Evolutionary conservation across 2,797 vertebrate genomes (phyloP).

Genomic region (Ctenopoma kingsleyae): DNA sequence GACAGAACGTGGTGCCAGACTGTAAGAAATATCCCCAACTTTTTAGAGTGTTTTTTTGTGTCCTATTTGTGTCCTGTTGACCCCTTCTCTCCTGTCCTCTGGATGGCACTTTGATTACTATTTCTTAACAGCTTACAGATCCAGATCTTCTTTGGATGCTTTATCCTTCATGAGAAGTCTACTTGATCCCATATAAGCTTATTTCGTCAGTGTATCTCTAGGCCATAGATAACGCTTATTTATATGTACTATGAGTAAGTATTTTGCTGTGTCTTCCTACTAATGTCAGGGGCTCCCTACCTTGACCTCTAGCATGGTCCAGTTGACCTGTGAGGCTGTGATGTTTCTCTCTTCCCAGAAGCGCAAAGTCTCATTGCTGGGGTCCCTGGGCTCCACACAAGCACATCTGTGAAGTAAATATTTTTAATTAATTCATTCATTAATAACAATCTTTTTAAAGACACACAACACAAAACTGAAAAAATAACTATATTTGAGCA

Average conservation of each 20-base stretch:
- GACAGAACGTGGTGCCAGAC: constrained; percentile 12
- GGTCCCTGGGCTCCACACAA: constrained; percentile 90
- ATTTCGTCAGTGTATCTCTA: background rate
- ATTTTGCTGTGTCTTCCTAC: background rate
- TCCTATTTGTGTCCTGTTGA: constrained; percentile 5
- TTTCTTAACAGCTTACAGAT: constrained; percentile 6
- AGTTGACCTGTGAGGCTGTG: constrained; percentile 89
- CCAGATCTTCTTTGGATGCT: background rate
- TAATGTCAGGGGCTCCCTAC: constrained; percentile 62
- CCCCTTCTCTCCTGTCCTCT: background rate
- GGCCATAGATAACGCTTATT: background rate
- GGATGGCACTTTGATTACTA: background rate
- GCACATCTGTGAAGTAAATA: constrained; percentile 85
- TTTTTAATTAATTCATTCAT: background rate
- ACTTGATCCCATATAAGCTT: background rate
- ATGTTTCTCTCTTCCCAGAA: constrained; percentile 92
- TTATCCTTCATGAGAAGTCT: constrained; percentile 8
- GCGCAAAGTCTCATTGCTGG: constrained; percentile 91
- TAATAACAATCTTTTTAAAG: no score
- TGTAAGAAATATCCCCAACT: constrained; percentile 11
- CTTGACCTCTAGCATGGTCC: constrained; percentile 91
- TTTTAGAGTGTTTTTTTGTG: background rate
- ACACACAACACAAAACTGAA: no score
- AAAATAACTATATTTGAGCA: no score
- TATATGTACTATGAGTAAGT: no score